Evolutionary conservation across 2,113 vertebrate species (phyloP).

Genomic region (Chaenogobius annularis): DNA sequence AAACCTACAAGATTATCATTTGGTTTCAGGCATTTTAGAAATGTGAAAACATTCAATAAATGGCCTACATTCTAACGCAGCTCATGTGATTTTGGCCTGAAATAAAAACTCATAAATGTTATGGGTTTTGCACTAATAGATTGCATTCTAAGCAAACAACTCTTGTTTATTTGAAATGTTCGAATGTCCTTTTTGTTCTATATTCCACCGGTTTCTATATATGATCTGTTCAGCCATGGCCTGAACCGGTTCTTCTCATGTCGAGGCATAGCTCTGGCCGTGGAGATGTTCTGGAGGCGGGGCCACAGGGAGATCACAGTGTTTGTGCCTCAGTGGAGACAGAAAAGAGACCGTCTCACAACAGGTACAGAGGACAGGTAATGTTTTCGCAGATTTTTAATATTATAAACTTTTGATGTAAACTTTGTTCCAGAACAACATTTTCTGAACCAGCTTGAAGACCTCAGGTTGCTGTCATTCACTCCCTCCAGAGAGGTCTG

Average conservation of each 20-base stretch:
- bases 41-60: too few relatives aligned
- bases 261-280: conserved; percentile 93
- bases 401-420: neutral
- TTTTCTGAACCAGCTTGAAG: conserved; percentile 92
- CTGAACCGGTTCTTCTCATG: conserved; percentile 93
- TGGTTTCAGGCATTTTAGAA: too few relatives aligned
- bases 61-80: too few relatives aligned
- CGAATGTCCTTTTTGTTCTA: neutral
- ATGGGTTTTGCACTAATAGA: too few relatives aligned
- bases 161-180: neutral
- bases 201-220: neutral
- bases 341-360: conserved; percentile 84
- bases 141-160: neutral
- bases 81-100: too few relatives aligned
- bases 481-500: conserved; percentile 95
- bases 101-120: too few relatives aligned
- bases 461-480: conserved; percentile 93
- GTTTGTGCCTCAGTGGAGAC: conserved; percentile 97
- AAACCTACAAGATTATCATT: neutral
- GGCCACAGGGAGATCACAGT: conserved; percentile 96
- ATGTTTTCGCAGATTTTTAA: neutral
- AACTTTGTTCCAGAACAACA: conserved; percentile 85
- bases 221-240: conserved; percentile 79
- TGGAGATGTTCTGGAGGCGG: conserved; percentile 93
- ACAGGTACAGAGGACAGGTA: conserved; percentile 79